Conservation (phyloP, 2,888 invertebrate species). For the Melolontha melolontha region DNA sequence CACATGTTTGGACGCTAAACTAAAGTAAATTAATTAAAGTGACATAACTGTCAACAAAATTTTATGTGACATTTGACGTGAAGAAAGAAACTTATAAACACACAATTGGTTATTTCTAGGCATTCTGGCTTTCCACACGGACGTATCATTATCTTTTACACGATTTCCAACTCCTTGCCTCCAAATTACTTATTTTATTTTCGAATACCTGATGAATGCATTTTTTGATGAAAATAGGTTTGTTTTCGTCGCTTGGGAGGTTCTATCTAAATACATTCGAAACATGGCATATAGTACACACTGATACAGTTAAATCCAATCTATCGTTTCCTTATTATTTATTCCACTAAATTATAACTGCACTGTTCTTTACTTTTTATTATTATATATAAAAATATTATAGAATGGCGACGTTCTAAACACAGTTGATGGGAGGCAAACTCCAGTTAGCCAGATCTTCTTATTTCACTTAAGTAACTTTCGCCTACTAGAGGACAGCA, state of each 20-base stretch:
- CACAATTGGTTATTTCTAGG: constrained; percentile 48
- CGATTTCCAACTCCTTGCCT: constrained; percentile 32
- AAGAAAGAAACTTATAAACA: constrained; percentile 57
- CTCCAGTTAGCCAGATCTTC: constrained; percentile 63
- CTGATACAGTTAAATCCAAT: constrained; percentile 46
- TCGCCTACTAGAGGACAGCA: constrained; percentile 42
- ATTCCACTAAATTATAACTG: constrained; percentile 49
- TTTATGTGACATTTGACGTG: constrained; percentile 61
- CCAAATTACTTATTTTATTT: constrained; percentile 47
- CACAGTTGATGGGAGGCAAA: constrained; percentile 66
- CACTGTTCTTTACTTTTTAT: constrained; percentile 58
- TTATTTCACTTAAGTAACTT: constrained; percentile 48
- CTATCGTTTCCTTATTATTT: constrained; percentile 46
- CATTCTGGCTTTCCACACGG: constrained; percentile 44
- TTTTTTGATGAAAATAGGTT: constrained; percentile 61
- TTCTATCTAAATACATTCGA: constrained; percentile 34
- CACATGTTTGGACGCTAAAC: constrained; percentile 42
- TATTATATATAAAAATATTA: constrained; percentile 61
- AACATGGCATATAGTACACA: constrained; percentile 39
- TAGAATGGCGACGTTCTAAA: constrained; percentile 66
- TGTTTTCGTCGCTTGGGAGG: constrained; percentile 61
- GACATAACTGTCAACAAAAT: constrained; percentile 65
- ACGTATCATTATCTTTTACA: constrained; percentile 33
- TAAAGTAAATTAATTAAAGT: constrained; percentile 49
- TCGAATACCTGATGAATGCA: constrained; percentile 60